Percentiles rank a stretch among this genome's conserved stretches.
These are phyloP conservation scores for Plebejus melissa DNA, from an alignment of 2,888 invertebrate genomes.

Conservation along the genomic window DNA sequence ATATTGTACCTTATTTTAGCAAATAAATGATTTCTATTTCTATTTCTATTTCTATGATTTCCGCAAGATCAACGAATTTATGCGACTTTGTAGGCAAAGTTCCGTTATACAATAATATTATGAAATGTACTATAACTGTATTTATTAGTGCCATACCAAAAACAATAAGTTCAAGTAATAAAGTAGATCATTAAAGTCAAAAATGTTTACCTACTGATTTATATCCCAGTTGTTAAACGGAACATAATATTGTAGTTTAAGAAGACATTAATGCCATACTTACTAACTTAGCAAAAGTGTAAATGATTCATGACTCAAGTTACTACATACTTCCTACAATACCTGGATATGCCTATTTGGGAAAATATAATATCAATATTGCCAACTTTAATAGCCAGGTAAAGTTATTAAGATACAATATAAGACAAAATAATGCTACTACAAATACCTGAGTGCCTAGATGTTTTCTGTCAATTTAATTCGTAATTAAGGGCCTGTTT, in stretches of 20 bases:
- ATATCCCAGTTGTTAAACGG: slow-evolving; percentile 12
- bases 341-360: slow-evolving; percentile 8
- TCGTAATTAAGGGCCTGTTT: neutral
- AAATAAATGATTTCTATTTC: no score
- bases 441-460: neutral
- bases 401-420: neutral
- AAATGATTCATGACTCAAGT: slow-evolving; percentile 16
- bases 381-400: neutral
- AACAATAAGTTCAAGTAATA: neutral
- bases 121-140: slow-evolving; percentile 1
- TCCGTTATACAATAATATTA: neutral
- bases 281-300: slow-evolving; percentile 1
- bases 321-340: slow-evolving; percentile 18
- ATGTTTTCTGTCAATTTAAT: neutral
- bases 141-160: neutral
- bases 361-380: neutral
- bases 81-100: no score
- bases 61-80: neutral
- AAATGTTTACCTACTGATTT: slow-evolving; percentile 12
- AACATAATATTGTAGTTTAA: slow-evolving; percentile 17
- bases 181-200: slow-evolving; percentile 14
- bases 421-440: neutral
- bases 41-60: no score
- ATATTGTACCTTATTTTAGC: no score
- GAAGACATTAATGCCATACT: slow-evolving; percentile 20